These are phyloP conservation scores for Sebastes trivittatus DNA, from an alignment of 2,797 vertebrate genomes.

Conservation along the genomic window DNA sequence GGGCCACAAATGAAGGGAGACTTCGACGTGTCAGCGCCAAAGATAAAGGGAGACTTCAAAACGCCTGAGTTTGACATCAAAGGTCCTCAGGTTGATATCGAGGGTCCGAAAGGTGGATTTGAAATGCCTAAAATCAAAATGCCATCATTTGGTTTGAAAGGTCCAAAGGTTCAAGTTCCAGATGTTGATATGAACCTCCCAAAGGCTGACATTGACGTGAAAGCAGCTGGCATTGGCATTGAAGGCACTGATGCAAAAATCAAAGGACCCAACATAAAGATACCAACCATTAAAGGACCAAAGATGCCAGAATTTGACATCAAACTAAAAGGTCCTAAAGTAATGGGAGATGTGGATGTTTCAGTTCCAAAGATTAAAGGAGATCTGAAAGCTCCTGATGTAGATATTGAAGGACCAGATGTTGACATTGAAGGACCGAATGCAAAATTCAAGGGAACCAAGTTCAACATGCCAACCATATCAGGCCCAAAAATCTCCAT, in stretches of 20 bases:
- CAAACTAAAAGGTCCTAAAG: neutral
- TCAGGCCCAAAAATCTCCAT: too few species aligned
- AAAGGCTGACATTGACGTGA: neutral
- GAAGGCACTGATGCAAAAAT: neutral
- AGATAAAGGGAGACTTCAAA: neutral
- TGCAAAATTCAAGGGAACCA: conserved; percentile 39
- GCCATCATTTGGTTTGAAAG: neutral
- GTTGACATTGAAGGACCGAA: neutral
- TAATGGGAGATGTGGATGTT: neutral
- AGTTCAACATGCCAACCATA: too few species aligned
- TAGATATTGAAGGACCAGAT: conserved; percentile 23
- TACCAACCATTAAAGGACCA: neutral
- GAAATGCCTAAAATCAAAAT: neutral
- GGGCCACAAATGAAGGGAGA: conserved; percentile 3
- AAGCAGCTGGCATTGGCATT: neutral
- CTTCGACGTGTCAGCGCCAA: neutral
- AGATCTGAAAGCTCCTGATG: conserved; percentile 5
- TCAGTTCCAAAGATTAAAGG: conserved; percentile 12
- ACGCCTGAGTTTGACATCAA: neutral
- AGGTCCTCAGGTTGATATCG: neutral
- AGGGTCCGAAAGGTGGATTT: neutral
- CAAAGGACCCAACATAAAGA: neutral
- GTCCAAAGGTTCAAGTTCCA: neutral
- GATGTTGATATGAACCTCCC: neutral
- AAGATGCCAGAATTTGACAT: conserved; percentile 20